phyloP scores from a whole-genome alignment of 2,113 vertebrate genomes.

The Atrichornis clamosus region DNA sequence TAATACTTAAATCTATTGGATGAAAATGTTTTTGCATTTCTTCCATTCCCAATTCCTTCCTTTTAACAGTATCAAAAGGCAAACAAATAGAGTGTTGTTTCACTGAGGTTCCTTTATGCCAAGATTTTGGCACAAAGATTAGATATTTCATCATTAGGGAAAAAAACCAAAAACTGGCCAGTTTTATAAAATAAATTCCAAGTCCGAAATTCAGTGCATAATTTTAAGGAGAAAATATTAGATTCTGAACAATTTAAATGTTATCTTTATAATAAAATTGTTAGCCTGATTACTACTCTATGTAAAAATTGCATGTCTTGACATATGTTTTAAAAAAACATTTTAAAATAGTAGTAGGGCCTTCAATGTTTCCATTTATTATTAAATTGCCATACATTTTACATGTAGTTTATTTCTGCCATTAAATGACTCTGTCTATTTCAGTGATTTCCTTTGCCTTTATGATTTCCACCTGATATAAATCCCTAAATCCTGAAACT shows the following conservation, averaged over 20 bases:
- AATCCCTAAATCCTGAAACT: neutral
- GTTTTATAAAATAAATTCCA: neutral
- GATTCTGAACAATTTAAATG: neutral
- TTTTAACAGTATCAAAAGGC: neutral
- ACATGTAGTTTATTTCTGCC: neutral
- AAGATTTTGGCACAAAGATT: neutral
- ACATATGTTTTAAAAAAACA: neutral
- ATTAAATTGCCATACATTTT: neutral
- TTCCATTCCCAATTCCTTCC: neutral
- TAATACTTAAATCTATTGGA: neutral
- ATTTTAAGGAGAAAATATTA: neutral
- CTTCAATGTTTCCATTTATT: neutral
- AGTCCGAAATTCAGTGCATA: neutral
- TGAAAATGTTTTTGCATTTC: neutral
- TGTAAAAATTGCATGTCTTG: neutral
- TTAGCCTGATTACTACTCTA: neutral
- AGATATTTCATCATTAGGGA: neutral
- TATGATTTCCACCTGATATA: neutral
- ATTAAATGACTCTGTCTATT: neutral
- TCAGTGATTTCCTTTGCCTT: neutral
- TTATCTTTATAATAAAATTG: neutral
- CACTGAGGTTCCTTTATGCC: neutral
- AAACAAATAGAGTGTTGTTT: neutral
- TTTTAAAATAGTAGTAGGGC: neutral
- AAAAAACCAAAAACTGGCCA: neutral